Evolutionary conservation across 2,888 invertebrate genomes (phyloP), one percentile per base, ranked within the genome.

Genomic region (Lasiommata megera): DNA sequence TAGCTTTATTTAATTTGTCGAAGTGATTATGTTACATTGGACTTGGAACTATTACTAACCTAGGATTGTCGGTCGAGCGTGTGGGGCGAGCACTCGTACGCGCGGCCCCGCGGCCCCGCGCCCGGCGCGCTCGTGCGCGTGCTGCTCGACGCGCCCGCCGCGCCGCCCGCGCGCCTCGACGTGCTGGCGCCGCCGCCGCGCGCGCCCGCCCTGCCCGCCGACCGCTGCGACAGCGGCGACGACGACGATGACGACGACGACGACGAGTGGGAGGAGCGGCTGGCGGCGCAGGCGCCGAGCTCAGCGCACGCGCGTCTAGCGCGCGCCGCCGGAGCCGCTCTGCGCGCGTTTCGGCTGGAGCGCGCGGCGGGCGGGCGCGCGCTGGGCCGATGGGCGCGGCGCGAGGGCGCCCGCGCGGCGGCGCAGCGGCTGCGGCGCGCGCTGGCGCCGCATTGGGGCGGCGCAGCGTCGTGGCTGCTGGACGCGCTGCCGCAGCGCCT

Each of bases 81-180:
- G 63, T 84, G 84, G 83, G 75, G 77, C 66, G 86, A 87, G 75
- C 87, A 87, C 71, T 85, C 86, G 68, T 87, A 87, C 68, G 86
- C 86, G 58, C 77, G 84, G 23, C 68, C 72, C 16, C 70, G 74
- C 12, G 70, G 67, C 48, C 62, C 67, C 40, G 64, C 68, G 14
- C 58, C 60, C 48, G 66, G 67, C 60, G 64, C 71, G 54, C 64
- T 65, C 51, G 60, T 67, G 50, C 66, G 69, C 61, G 56, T 67
- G 66, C 71, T 70, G 61, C 77, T 73, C 68, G 76, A 64, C 69
- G 67, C 70, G 70, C 62, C 65, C 54, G 54, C 63, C 56, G 54
- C 63, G 50, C 12, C 28, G 52, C 53, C 56, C 56, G 56, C 54
- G 34, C 48, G 36, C 43, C 31, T 65, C 18, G 67, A 67, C 61